phyloP scores from a whole-genome alignment of 2,113 vertebrate species.

The Bothrops jararaca region DNA sequence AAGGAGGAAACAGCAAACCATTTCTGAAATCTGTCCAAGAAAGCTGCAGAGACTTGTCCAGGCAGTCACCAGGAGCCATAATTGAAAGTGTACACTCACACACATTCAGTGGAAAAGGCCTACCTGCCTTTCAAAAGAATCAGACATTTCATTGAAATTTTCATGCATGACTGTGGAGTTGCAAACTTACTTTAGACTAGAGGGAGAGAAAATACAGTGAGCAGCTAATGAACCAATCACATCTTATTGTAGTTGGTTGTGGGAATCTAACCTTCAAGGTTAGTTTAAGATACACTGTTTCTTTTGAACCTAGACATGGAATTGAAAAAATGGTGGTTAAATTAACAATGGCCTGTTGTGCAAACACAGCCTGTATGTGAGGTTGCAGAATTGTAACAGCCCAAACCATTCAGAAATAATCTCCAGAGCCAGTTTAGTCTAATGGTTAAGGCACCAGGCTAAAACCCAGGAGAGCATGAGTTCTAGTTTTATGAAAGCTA shows the following conservation, averaged over 20 bases:
- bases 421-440: background rate
- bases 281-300: background rate
- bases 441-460: background rate
- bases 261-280: background rate
- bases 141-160: background rate
- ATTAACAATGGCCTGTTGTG: background rate
- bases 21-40: background rate
- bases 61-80: background rate
- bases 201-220: background rate
- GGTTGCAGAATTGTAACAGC: background rate
- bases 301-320: background rate
- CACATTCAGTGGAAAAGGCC: background rate
- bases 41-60: background rate
- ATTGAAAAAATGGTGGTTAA: background rate
- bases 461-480: background rate
- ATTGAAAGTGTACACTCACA: background rate
- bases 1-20: background rate
- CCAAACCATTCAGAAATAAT: background rate
- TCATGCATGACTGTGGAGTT: background rate
- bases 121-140: background rate
- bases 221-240: background rate
- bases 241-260: background rate
- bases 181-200: background rate
- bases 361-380: background rate
- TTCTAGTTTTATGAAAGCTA: background rate